Evolutionary conservation across 2,113 vertebrate species (phyloP), one percentile per base, ranked within the genome.

Genomic region (Brachypodius melanocephalos): DNA sequence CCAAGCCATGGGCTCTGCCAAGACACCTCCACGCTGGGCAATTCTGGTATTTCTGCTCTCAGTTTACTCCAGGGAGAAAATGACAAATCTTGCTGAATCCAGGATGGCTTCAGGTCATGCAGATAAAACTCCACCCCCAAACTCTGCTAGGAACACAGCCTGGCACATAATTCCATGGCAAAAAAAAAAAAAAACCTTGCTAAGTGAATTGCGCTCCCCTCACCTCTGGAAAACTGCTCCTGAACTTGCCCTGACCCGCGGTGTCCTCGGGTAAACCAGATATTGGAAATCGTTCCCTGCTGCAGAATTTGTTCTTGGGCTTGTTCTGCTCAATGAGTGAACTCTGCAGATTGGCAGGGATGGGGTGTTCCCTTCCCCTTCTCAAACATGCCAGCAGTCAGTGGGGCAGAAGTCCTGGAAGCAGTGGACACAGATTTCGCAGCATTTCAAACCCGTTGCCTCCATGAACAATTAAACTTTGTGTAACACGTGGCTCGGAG

Each of bases 231-330:
- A 84, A 83, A 43, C 51, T 0, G 0, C 25, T 57, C 4, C 8
- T 38, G 72, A 80, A 42, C 46, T 20, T 0, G 1, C 43, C 14
- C 32, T 0, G 19, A 62, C 86, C 76, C 2, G 0, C 0, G 0
- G 2, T 6, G 46, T 81, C 73, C 68, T 71, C 43, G 3, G 49
- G 69, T 61, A 51, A 94, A 68, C 38, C 66, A 58, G 73, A 6
- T 71, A 91, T 85, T 78, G 89, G 91, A 94, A 96, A 91, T 87
- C 61, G 13, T 81, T 92, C 4, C 2, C 51, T 7, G 6, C 55
- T 61, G 75, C 65, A 34, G 9, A 43, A 59, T 34, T 55, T 62
- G 34, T 51, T 92, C 80, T 46, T 54, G 72, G 69, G 34, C 34
- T 87, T 19, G 6, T 12, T 32, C 42, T 4, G 4, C 36, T 73